Evolutionary conservation across 2,113 vertebrate species (phyloP).

Genomic region (Paramisgurnus dabryanus): DNA sequence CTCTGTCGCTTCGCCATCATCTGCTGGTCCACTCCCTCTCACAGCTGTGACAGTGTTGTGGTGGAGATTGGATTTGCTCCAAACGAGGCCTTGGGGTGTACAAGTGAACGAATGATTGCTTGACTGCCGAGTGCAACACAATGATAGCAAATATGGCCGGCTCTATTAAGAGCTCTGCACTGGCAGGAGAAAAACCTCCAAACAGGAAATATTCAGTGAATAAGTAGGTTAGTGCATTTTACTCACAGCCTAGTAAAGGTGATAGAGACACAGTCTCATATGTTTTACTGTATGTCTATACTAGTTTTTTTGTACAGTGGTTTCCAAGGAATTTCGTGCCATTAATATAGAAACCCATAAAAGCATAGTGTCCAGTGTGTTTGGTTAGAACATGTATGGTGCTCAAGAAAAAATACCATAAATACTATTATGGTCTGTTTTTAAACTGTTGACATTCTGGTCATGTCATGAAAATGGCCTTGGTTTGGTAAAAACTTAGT

Average conservation of each 20-base stretch:
- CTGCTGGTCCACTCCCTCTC: slow-evolving; percentile 37
- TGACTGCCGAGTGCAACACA: slow-evolving; percentile 44
- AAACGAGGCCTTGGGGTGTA: slow-evolving; percentile 31
- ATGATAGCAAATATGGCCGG: slow-evolving; percentile 47
- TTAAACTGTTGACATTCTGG: slow-evolving; percentile 24
- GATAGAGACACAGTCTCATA: background rate
- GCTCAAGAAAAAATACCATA: background rate
- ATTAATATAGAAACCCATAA: too few relatives aligned
- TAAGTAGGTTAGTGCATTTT: slow-evolving; percentile 41
- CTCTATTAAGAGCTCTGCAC: slow-evolving; percentile 35
- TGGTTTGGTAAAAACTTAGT: slow-evolving; percentile 6
- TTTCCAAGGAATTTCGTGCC: too few relatives aligned
- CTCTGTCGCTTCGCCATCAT: slow-evolving; percentile 37
- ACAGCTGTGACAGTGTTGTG: slow-evolving; percentile 40
- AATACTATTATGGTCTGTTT: slow-evolving; percentile 18
- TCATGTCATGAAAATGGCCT: background rate
- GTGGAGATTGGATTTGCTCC: slow-evolving; percentile 48
- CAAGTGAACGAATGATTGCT: slow-evolving; percentile 11
- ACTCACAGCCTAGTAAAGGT: slow-evolving; percentile 13
- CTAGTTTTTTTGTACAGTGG: too few relatives aligned
- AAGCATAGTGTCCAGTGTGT: too few relatives aligned
- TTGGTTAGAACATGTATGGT: background rate
- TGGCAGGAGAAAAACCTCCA: slow-evolving; percentile 15
- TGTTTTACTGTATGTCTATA: too few relatives aligned
- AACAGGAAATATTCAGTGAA: slow-evolving; percentile 34